These are phyloP conservation scores for Candoia aspera DNA, from an alignment of 2,113 vertebrate species.

Conservation along the genomic window DNA sequence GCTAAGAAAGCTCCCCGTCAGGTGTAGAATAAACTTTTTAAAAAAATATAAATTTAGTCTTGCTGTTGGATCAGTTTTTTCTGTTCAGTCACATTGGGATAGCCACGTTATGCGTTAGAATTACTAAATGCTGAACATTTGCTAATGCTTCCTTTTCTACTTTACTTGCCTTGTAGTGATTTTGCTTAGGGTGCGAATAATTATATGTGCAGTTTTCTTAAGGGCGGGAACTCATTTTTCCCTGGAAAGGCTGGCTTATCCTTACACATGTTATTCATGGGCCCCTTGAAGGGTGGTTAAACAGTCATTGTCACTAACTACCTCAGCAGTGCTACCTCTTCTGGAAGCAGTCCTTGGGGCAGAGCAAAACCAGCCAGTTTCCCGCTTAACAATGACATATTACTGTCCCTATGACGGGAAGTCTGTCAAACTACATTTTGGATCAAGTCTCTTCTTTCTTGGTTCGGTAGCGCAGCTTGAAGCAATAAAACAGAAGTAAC, in stretches of 20 bases:
- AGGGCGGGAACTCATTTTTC: conserved; percentile 21
- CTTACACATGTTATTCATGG: background rate
- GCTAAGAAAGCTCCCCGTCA: background rate
- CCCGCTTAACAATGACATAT: conserved; percentile 1
- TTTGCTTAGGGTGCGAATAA: background rate
- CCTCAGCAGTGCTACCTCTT: background rate
- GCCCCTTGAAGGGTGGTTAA: conserved; percentile 18
- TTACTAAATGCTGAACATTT: conserved; percentile 7
- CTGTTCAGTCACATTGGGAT: background rate
- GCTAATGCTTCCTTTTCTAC: background rate
- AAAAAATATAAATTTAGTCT: background rate
- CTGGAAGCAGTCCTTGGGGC: background rate
- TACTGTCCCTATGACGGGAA: background rate
- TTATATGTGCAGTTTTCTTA: background rate
- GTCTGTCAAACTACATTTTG: background rate
- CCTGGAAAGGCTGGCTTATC: background rate
- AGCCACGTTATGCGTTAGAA: background rate
- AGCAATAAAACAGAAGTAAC: background rate
- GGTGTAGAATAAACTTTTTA: background rate
- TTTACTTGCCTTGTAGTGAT: background rate
- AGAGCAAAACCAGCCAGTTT: background rate
- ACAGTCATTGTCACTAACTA: background rate
- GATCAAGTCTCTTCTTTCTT: accelerated
- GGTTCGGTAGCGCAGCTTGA: background rate
- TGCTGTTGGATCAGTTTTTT: background rate